phyloP scores from a whole-genome alignment of 1,140 invertebrate species.

The Mesaphorura yosii region DNA sequence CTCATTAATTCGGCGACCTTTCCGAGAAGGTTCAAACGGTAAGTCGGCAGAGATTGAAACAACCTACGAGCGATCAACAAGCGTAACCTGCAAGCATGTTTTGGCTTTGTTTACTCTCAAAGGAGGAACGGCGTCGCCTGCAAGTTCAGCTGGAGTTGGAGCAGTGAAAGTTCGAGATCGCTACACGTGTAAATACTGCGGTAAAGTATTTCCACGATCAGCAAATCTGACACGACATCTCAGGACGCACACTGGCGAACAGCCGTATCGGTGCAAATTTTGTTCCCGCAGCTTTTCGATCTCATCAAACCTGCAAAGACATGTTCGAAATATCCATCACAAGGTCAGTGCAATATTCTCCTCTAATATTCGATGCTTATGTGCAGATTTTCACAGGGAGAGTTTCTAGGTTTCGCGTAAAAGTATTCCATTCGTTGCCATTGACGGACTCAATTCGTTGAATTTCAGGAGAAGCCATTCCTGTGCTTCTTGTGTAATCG shows the following conservation, averaged over 20 bases:
- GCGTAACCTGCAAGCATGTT: no score
- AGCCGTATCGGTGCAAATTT: slow-evolving; percentile 96
- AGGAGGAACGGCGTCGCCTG: no score
- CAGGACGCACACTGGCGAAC: slow-evolving; percentile 95
- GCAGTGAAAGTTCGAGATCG: slow-evolving; percentile 76
- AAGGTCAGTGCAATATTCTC: no score
- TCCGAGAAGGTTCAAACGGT: no score
- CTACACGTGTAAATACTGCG: slow-evolving; percentile 96
- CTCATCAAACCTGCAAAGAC: slow-evolving; percentile 94
- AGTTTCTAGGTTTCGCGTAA: background rate
- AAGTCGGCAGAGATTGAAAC: no score
- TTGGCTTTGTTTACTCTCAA: no score
- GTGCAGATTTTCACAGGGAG: background rate
- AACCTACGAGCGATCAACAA: no score
- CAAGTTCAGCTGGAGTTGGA: no score
- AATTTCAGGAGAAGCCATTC: slow-evolving; percentile 23
- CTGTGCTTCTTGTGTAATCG: slow-evolving; percentile 44
- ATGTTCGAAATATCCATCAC: slow-evolving; percentile 99
- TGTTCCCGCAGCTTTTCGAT: slow-evolving; percentile 98
- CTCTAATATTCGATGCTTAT: background rate
- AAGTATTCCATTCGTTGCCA: no score
- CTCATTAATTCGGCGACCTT: no score
- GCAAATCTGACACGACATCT: slow-evolving; percentile 94
- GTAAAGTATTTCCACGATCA: slow-evolving; percentile 82
- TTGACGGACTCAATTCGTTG: no score